Base-by-base conservation (phyloP, 2,797 vertebrate species). In the Gallinago solitaria region DNA sequence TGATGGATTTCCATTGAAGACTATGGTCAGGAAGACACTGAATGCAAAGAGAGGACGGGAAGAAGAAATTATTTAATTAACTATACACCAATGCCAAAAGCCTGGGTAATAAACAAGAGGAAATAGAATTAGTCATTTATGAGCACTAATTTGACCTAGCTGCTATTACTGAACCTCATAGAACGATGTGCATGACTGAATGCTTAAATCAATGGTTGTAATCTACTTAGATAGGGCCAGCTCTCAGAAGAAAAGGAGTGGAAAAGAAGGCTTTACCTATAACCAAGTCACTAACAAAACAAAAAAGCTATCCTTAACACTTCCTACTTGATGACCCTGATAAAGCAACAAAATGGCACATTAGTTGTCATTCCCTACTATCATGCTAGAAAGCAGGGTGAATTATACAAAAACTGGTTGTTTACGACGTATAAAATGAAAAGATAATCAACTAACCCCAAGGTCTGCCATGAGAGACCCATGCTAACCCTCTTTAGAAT, bases 61-160 rank as follows among this genome's bases (percentile, higher is more conserved):
- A 89, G 60, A 89, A 96, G 39, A 71, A 89, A 71, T 93, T 89
- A 80, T 71, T 85, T 91, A 43, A 97, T 87, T 92, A 92, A 63
- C 51, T 77, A 27, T 11, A 53, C 45, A 71, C 27, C 69, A 71
- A 60, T 61, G 73, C 69, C 82, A 89, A 89, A 94, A 79, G 64
- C 47, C 78, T 87, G 35, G 51, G 60, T 70, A 87, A 92, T 92
- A 91, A 95, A 92, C 75, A 95, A 85, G 53, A 89, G 51, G 79
- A 95, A 97, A 95, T 67, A 60, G 82, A 93, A 94, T 91, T 86
- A 93, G 82, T 85, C 33, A 60, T 81, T 94, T 95, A 92, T 56
- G 75, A 87, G 68, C 84, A 74, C 63, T 91, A 87, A 85, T 95
- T 93, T 92, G 75, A 91, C 78, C 60, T 91, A 89, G 81, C 73